These are phyloP conservation scores for Rhimphoctona megacephalus DNA, from an alignment of 2,888 invertebrate species.

Conservation along the genomic window DNA sequence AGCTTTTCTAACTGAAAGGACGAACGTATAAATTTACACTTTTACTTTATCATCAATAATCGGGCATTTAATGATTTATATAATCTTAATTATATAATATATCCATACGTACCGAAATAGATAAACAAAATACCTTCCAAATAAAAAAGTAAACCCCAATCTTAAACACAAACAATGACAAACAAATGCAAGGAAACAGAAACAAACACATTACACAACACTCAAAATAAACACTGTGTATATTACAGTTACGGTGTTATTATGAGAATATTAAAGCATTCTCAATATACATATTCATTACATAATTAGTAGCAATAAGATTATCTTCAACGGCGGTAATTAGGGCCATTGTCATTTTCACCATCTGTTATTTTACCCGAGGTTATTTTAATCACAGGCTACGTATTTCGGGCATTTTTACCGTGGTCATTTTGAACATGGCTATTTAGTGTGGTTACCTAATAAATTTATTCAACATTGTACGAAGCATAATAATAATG, in stretches of 20 bases:
- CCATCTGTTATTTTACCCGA: not conserved
- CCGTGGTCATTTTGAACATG: not conserved
- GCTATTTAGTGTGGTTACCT: not conserved
- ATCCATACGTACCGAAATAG: not conserved
- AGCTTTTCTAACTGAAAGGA: not conserved
- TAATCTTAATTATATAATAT: not conserved
- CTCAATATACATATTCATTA: not conserved
- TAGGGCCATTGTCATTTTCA: not conserved
- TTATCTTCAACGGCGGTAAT: not conserved
- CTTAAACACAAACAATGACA: not conserved
- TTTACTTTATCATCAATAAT: slow-evolving; percentile 25
- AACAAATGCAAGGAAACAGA: not conserved
- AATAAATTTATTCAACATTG: not conserved
- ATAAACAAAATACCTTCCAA: not conserved
- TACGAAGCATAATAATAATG: not conserved
- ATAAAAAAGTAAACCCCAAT: not conserved
- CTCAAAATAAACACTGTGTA: not conserved
- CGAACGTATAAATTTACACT: slow-evolving; percentile 44
- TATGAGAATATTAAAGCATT: not conserved
- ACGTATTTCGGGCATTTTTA: too few species aligned
- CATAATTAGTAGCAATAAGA: not conserved
- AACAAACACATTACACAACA: not conserved
- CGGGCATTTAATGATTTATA: not conserved
- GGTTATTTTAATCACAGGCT: too few species aligned
- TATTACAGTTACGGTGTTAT: not conserved